These are phyloP conservation scores for Smutsia gigantea DNA, from an alignment of 2,797 vertebrate species.

Conservation along the genomic window DNA sequence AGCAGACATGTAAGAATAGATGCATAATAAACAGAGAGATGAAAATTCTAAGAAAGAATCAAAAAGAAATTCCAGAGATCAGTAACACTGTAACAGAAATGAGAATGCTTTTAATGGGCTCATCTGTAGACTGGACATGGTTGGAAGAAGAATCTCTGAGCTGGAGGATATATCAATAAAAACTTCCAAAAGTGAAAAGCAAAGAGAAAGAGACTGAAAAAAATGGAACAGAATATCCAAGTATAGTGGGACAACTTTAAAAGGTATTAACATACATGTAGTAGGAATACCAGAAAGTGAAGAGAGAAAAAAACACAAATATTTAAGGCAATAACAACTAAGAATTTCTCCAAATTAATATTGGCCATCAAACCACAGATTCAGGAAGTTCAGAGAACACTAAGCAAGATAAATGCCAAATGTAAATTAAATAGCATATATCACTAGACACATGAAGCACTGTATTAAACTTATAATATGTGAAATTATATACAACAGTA, in stretches of 20 bases:
- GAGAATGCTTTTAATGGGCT: background rate
- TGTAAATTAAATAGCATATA: background rate
- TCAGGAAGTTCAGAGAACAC: background rate
- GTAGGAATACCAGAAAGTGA: background rate
- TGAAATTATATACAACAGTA: background rate
- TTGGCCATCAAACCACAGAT: constrained; percentile 19
- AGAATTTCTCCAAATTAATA: constrained; percentile 33
- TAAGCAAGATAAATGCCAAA: background rate
- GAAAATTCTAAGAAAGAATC: background rate
- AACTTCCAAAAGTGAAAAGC: background rate
- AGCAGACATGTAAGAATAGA: background rate
- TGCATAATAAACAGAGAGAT: background rate
- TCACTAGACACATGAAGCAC: constrained; percentile 1
- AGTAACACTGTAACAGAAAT: background rate
- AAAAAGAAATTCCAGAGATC: constrained; percentile 20
- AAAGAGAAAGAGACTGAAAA: background rate
- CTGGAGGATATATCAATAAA: background rate
- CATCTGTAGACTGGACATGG: background rate
- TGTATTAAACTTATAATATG: constrained; percentile 8
- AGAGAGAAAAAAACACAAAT: background rate
- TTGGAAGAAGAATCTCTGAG: background rate
- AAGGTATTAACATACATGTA: background rate
- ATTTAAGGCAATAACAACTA: background rate
- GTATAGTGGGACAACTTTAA: background rate
- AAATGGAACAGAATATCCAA: background rate